Percentiles rank a stretch among this genome's conserved stretches.
These are phyloP conservation scores for Cylas formicarius DNA, from an alignment of 1,140 invertebrate species.

Conservation along the genomic window DNA sequence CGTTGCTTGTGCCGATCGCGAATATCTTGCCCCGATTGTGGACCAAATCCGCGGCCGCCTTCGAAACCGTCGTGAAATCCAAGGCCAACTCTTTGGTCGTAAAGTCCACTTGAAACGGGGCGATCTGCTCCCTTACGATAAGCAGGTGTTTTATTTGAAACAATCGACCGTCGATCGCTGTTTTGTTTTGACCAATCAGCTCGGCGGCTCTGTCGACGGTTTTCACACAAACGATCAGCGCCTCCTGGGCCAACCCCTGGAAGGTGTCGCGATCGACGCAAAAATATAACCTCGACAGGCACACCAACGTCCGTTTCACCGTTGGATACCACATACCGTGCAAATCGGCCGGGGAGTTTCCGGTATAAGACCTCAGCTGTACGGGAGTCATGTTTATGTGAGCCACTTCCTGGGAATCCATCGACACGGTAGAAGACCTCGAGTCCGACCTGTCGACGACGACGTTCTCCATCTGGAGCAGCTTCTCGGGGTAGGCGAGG, in stretches of 20 bases:
- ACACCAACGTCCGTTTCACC: constrained; percentile 87
- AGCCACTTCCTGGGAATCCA: constrained; percentile 61
- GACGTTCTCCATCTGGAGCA: constrained; percentile 95
- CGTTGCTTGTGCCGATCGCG: constrained; percentile 80
- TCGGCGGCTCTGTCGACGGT: constrained; percentile 74
- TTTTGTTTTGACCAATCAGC: constrained; percentile 59
- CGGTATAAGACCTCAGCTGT: constrained; percentile 39
- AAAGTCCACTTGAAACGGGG: constrained; percentile 96
- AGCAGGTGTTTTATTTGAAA: constrained; percentile 98
- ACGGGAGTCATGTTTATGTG: constrained; percentile 44
- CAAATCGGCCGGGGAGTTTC: constrained; percentile 66
- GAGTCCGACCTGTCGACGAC: constrained; percentile 64
- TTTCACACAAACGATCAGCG: constrained; percentile 83
- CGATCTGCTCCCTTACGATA: constrained; percentile 94
- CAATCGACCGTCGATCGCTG: constrained; percentile 80
- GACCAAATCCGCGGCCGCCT: constrained; percentile 77
- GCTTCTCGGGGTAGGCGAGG: constrained; percentile 93
- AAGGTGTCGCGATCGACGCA: constrained; percentile 94
- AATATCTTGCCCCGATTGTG: constrained; percentile 84
- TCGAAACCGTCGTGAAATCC: constrained; percentile 85
- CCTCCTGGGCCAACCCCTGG: constrained; percentile 93
- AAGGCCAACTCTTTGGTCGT: constrained; percentile 84
- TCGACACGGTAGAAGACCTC: constrained; percentile 57
- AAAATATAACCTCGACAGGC: constrained; percentile 88
- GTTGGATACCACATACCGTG: constrained; percentile 99